These are phyloP conservation scores for Auanema freiburgensis DNA, from an alignment of 2,888 invertebrate species.

Conservation along the genomic window DNA sequence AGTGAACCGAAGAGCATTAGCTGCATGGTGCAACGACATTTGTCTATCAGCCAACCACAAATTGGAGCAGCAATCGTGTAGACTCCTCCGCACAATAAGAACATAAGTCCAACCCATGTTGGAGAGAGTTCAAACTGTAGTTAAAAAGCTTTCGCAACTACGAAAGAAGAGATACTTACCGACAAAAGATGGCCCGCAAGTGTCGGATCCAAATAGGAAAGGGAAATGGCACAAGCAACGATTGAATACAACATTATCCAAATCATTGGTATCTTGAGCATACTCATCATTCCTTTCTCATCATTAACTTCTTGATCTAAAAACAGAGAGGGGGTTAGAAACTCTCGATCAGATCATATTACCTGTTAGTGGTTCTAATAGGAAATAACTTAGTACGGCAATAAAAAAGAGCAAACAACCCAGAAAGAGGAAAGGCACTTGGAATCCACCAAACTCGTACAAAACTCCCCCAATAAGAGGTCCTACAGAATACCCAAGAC, in stretches of 20 bases:
- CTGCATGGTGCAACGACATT: conserved; percentile 45
- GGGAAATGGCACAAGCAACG: conserved; percentile 61
- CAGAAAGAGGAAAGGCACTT: conserved; percentile 59
- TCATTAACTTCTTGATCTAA: conserved; percentile 9
- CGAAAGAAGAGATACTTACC: conserved; percentile 26
- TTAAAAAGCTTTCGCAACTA: background rate
- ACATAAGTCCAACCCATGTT: conserved; percentile 62
- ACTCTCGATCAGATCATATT: background rate
- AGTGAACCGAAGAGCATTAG: conserved; percentile 61
- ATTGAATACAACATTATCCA: conserved; percentile 61
- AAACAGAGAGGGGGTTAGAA: no score
- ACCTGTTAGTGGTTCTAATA: conserved; percentile 55
- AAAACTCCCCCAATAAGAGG: conserved; percentile 86
- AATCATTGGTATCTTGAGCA: conserved; percentile 55
- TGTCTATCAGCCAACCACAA: conserved; percentile 62
- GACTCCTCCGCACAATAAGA: conserved; percentile 61
- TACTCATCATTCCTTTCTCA: conserved; percentile 57
- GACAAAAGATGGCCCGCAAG: conserved; percentile 79
- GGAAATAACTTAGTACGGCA: conserved; percentile 43
- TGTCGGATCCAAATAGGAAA: conserved; percentile 80
- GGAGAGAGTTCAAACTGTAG: conserved; percentile 61
- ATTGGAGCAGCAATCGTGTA: conserved; percentile 59
- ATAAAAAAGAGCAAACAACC: conserved; percentile 54
- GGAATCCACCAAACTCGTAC: conserved; percentile 68
- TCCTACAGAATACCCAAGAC: conserved; percentile 83